These are phyloP conservation scores for Caracal caracal DNA, from an alignment of 2,113 vertebrate genomes.

Conservation along the genomic window DNA sequence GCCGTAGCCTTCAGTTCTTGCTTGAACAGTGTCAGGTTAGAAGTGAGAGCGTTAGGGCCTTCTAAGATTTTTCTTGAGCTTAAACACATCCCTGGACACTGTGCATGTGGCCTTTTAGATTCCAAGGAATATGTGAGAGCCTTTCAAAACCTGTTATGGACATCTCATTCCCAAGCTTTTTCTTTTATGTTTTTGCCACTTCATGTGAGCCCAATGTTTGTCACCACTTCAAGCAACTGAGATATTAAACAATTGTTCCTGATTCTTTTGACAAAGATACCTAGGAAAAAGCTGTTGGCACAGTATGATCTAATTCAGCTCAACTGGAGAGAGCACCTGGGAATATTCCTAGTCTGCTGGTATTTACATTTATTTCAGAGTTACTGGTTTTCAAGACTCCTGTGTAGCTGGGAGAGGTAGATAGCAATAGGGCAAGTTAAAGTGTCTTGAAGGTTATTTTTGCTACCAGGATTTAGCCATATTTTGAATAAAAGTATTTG, in stretches of 20 bases:
- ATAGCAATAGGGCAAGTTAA: neutral
- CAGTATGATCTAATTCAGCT: neutral
- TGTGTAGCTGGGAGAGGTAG: neutral
- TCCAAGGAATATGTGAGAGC: neutral
- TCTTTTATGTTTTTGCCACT: neutral
- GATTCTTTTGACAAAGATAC: neutral
- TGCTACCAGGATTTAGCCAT: neutral
- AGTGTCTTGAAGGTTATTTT: neutral
- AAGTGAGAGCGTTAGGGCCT: neutral
- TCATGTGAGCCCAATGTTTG: neutral
- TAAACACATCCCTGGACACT: neutral
- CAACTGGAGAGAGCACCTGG: neutral
- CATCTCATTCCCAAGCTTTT: neutral
- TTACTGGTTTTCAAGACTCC: neutral
- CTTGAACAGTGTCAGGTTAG: neutral
- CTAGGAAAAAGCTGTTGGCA: neutral
- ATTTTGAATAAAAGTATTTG: neutral
- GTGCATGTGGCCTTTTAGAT: neutral
- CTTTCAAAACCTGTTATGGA: neutral
- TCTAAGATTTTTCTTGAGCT: neutral
- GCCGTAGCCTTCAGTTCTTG: neutral
- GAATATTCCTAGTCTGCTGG: neutral
- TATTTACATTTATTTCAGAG: neutral
- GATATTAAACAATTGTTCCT: neutral
- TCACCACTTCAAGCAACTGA: neutral